Evolutionary conservation across 2,113 vertebrate genomes (phyloP), one percentile per base, ranked within the genome.

Genomic region (Poeciliopsis turrubarensis): DNA sequence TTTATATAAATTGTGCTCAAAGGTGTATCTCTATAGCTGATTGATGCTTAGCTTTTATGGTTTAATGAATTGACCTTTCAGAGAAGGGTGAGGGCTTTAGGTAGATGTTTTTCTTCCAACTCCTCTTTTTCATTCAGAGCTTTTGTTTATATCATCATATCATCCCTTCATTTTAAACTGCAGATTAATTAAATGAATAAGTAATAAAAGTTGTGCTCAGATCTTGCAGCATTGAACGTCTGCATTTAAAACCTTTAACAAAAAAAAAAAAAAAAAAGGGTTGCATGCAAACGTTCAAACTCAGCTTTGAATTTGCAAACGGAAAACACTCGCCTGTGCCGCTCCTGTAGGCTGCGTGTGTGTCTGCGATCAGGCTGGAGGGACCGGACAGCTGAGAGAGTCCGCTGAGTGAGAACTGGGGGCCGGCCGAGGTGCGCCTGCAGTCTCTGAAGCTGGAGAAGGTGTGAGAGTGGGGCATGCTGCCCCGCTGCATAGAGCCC

Each of bases 361-460:
- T 88, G 88, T 95, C 96, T 87, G 95, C 79, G 76, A 93, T 89
- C 87, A 96, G 91, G 70, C 93, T 94, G 89, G 90, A 95, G 78
- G 95, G 91, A 62, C 94, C 96, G 82, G 91, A 95, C 89, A 95
- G 95, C 65, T 89, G 89, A 80, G 92, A 93, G 83, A 92, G 95
- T 62, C 95, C 95, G 83, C 95, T 95, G 73, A 97, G 96, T 22
- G 90, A 90, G 87, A 95, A 96, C 22, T 96, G 95, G 63, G 96
- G 95, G 68, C 93, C 93, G 32, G 95, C 89, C 6, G 96, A 95
- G 90, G 93, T 96, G 90, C 95, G 95, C 73, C 95, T 95, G 86
- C 96, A 97, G 72, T 99, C 97, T 85, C 97, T 95, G 76, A 97
- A 95, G 90, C 96, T 97, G 83, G 97, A 97, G 90, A 99, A 98